Base-by-base conservation (phyloP, 92 coral and sea anemone species). In the Epizoanthus stellaris region DNA sequence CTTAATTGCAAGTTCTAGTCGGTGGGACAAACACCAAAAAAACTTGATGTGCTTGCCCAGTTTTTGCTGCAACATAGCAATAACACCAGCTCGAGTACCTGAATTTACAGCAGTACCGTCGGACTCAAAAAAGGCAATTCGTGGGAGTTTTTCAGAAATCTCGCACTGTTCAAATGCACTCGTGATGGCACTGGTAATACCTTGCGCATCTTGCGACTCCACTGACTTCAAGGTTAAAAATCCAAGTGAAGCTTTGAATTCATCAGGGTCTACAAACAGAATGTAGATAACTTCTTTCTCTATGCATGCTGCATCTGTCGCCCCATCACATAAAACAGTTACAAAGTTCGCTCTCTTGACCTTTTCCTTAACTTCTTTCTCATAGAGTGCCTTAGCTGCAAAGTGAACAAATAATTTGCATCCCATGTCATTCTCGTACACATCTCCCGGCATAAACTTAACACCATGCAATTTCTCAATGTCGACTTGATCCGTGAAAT, bases 61-160 rank as follows among this genome's bases (percentile, higher is more conserved):
- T 52, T 81, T 85, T 71, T 58, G 82, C 56, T 89, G 86, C 54
- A 89, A 75, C 54, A 79, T 56, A 14, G 86, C 56, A 73, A 89
- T 89, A 71, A 89, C 92, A 80, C 89, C 92, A 85, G 89, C 92
- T 89, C 80, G 85, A 19, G 70, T 23, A 72, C 86, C 89, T 59
- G 92, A 85, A 89, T 89, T 85, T 63, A 81, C 89, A 62, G 89
- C 89, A 80, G 92, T 89, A 76, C 89, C 92, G 82, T 89, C 92
- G 49, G 92, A 85, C 87, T 89, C 89, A 61, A 89, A 89, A 89
- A 89, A 85, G 82, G 76, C 92, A 74, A 89, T 85, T 80, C 84
- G 66, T 83, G 67, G 87, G 69, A 85, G 77, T 67, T 84, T 84
- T 67, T 85, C 86, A 76, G 64, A 73, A 89, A 89, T 89, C 56